Conservation (phyloP, 2,797 vertebrate genomes). For the Silurus aristotelis region DNA sequence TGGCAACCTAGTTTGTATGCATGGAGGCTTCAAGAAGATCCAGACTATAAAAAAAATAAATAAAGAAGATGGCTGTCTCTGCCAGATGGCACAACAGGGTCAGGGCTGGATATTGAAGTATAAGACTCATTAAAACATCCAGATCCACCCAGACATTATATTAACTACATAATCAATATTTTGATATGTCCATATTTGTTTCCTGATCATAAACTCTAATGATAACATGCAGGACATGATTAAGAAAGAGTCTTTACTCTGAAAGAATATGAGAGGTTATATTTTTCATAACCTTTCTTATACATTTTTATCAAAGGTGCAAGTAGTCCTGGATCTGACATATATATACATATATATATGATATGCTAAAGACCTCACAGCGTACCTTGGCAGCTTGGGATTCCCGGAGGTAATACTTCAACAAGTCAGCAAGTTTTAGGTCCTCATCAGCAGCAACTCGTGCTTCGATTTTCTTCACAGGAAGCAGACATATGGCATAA, state of each 20-base stretch:
- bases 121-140: background rate
- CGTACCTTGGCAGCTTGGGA: constrained; percentile 96
- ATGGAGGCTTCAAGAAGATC: background rate
- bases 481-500: constrained; percentile 22
- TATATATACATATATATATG: background rate
- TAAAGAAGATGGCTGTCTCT: background rate
- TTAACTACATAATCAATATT: background rate
- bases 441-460: constrained; percentile 96
- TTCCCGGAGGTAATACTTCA: constrained; percentile 97
- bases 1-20: background rate
- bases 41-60: background rate
- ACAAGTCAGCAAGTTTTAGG: constrained; percentile 94
- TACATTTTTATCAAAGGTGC: background rate
- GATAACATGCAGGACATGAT: background rate
- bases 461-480: constrained; percentile 91
- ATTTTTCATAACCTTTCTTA: background rate
- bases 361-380: background rate
- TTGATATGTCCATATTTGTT: background rate
- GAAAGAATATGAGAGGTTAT: background rate
- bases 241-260: background rate
- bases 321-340: background rate
- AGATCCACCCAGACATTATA: background rate
- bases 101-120: background rate
- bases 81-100: background rate
- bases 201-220: background rate